phyloP scores from a whole-genome alignment of 2,888 invertebrate species.

The Drosophila greeni region DNA sequence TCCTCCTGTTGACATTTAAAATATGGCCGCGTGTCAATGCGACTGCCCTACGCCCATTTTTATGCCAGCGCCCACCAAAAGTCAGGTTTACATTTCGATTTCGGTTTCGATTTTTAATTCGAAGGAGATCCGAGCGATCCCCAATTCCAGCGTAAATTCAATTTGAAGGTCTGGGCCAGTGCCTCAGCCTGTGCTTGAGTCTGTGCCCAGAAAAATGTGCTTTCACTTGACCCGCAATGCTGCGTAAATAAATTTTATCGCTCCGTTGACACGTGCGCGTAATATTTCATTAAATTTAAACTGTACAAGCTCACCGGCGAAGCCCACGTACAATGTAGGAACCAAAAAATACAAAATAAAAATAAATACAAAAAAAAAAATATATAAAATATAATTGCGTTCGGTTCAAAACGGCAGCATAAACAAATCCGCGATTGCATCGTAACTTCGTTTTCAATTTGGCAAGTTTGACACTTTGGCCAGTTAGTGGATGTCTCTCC shows the following conservation, averaged over 20 bases:
- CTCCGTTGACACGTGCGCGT: conserved; percentile 72
- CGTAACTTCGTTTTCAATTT: conserved; percentile 72
- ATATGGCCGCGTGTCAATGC: conserved; percentile 77
- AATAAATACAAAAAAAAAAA: conserved; percentile 13
- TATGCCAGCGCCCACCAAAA: conserved; percentile 44
- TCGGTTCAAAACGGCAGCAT: conserved; percentile 53
- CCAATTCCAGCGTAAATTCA: conserved; percentile 64
- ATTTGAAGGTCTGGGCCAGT: conserved; percentile 60
- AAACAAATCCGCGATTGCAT: conserved; percentile 67
- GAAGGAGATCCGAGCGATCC: conserved; percentile 24
- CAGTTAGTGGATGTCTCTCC: conserved; percentile 59
- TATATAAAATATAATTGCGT: conserved; percentile 35
- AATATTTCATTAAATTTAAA: conserved; percentile 68
- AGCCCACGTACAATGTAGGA: conserved; percentile 26
- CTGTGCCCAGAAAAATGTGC: conserved; percentile 66
- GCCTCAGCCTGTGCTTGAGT: conserved; percentile 6
- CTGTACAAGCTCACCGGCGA: conserved; percentile 12
- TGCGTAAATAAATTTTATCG: conserved; percentile 76
- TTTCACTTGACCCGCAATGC: conserved; percentile 77
- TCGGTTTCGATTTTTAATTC: conserved; percentile 61
- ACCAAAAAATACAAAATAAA: background rate
- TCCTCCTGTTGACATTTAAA: conserved; percentile 72
- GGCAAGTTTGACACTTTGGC: conserved; percentile 70
- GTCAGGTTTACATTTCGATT: conserved; percentile 71
- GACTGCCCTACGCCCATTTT: conserved; percentile 77